Evolutionary conservation across 2,113 vertebrate genomes (phyloP), one percentile per base, ranked within the genome.

Genomic region (Actenoides lindsayi): DNA sequence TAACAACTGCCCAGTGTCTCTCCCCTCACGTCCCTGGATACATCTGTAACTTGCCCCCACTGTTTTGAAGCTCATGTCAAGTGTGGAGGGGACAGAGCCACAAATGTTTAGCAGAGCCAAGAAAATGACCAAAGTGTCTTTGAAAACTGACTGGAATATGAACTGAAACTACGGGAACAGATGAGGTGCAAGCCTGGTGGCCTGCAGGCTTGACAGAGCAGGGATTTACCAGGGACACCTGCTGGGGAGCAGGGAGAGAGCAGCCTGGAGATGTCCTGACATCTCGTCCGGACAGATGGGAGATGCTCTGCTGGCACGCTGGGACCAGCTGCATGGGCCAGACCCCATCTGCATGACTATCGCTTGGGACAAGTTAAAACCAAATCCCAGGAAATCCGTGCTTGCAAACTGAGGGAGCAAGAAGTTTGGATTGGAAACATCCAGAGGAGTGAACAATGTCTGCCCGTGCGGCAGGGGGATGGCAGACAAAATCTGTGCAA

Each of bases 241-340:
- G 68, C 9, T 73, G 30, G 51, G 88, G 84, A 91, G 75, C 30
- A 64, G 42, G 44, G 62, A n/a, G 70, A n/a, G 63, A 86, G 84
- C 71, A 80, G 71, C 30, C 31, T 21, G 28, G 73, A 63, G 42
- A 10, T 24, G 30, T 89, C 37, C 67, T 30, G 63, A 42, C 9
- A 20, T 30, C 75, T 62, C 2, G 0, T 13, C 11, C 0, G 21
- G 89, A 27, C 14, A 25, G 30, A 10, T 1, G 1, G 83, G 59
- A 42, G 65, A 33, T 53, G 88, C 23, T 89, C 27, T 31, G 21
- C 21, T 24, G 91, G 30, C 50, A 54, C 3, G 2, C 42, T 1
- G 65, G 37, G 71, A 9, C 42, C 65, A 39, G 78, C 28, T 70
- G 65, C 0, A 1, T 19, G 41, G 46, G n/a, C 53, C 77, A 76